phyloP scores from a whole-genome alignment of 1,140 invertebrate genomes.

The Sitodiplosis mosellana region DNA sequence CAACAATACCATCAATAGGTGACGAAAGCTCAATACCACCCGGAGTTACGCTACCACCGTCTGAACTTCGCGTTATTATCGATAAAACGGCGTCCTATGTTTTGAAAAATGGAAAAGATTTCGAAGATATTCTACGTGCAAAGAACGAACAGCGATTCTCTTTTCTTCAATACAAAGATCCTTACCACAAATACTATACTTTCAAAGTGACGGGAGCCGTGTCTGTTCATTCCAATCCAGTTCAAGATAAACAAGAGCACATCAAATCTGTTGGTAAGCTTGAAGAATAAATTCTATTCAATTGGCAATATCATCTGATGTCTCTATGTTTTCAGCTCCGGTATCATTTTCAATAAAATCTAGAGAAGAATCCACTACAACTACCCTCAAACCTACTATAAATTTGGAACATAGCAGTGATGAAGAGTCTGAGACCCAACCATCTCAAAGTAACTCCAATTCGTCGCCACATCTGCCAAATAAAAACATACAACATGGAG shows the following conservation, averaged over 20 bases:
- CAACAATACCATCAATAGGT: too few relatives aligned
- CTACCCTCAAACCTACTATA: constrained; percentile 45
- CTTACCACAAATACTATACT: constrained; percentile 59
- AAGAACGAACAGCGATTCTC: constrained; percentile 74
- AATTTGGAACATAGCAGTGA: constrained; percentile 59
- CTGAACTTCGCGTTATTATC: constrained; percentile 69
- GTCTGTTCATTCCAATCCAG: not conserved
- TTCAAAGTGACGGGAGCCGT: constrained; percentile 28
- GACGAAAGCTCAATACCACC: constrained; percentile 9
- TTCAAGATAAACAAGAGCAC: not conserved
- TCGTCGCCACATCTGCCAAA: not conserved
- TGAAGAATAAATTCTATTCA: not conserved
- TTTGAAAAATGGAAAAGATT: constrained; percentile 80
- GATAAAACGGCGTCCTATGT: constrained; percentile 94
- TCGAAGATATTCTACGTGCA: constrained; percentile 70
- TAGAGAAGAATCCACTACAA: constrained; percentile 41
- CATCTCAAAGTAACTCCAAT: constrained; percentile 2
- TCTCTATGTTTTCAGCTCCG: constrained; percentile 30
- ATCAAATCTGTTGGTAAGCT: not conserved
- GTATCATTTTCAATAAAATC: constrained; percentile 70
- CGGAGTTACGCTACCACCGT: constrained; percentile 43
- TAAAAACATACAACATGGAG: not conserved
- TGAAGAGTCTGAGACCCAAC: constrained; percentile 29
- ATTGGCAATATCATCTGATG: not conserved
- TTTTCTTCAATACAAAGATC: constrained; percentile 53